Conservation (phyloP, 1,140 invertebrate genomes). For the Drosophila tsacasi region DNA sequence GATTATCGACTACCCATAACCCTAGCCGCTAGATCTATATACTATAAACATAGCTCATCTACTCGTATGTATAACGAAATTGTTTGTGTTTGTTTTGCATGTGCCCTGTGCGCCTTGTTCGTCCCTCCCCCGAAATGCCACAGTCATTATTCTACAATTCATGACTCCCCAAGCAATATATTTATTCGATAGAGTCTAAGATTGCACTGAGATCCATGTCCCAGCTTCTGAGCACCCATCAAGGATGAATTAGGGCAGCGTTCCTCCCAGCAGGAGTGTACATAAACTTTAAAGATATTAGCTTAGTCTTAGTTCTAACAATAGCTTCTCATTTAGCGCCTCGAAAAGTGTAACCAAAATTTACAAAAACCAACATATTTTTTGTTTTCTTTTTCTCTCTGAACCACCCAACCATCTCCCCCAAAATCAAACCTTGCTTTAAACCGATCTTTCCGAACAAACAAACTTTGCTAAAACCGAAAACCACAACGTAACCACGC, state of each 20-base stretch:
- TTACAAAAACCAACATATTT: slow-evolving; percentile 79
- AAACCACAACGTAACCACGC: slow-evolving; percentile 41
- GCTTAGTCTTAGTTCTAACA: slow-evolving; percentile 58
- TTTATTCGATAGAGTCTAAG: slow-evolving; percentile 25
- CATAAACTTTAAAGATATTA: slow-evolving; percentile 33
- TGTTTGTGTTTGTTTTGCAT: slow-evolving; percentile 84
- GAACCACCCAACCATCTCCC: slow-evolving; percentile 45
- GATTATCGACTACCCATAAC: slow-evolving; percentile 71
- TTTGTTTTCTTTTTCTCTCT: slow-evolving; percentile 78
- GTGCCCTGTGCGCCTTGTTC: slow-evolving; percentile 67
- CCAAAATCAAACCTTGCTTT: slow-evolving; percentile 43
- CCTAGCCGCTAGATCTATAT: slow-evolving; percentile 65
- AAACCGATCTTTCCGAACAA: slow-evolving; percentile 60
- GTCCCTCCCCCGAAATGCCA: slow-evolving; percentile 17
- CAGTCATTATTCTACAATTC: slow-evolving; percentile 2
- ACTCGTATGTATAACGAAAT: slow-evolving; percentile 67
- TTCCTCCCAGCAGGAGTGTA: slow-evolving; percentile 30
- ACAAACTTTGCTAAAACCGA: slow-evolving; percentile 46
- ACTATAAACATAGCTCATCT: slow-evolving; percentile 49
- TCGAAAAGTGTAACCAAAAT: slow-evolving; percentile 69
- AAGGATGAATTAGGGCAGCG: slow-evolving; percentile 14
- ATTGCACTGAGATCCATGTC: slow-evolving; percentile 33
- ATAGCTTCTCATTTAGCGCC: slow-evolving; percentile 26
- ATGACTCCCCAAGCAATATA: slow-evolving; percentile 1
- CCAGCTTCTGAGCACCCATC: slow-evolving; percentile 39